Evolutionary conservation across 2,888 invertebrate genomes (phyloP), one percentile per base, ranked within the genome.

Genomic region (Agrochola lota): DNA sequence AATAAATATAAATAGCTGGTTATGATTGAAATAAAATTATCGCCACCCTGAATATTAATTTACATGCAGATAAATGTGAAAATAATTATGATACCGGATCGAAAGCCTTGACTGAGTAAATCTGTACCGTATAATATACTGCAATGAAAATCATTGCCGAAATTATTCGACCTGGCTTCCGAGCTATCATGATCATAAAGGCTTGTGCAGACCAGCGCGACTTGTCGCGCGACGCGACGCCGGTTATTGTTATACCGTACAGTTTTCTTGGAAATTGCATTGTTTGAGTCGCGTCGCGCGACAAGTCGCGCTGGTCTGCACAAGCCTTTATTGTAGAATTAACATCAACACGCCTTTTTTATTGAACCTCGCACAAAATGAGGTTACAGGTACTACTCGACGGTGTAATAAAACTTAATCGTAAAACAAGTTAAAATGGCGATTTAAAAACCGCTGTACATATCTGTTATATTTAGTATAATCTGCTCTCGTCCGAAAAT

Each of bases 311-410:
- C n/a, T n/a, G n/a, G n/a, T n/a, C n/a, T n/a, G n/a, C n/a, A n/a
- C n/a, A n/a, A n/a, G n/a, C n/a, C n/a, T n/a, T n/a, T 86, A 86
- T 77, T 84, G 80, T 77, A 81, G 85, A 81, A 73, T 85, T 82
- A 80, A 87, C 72, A 71, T 69, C 74, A 81, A 77, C 77, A 78
- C 80, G 64, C 79, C 77, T 79, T 85, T 78, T 86, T 84, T 77
- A 67, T 74, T 71, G 67, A 70, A 85, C 66, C 80, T 78, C 76
- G 67, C 62, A 81, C 66, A 71, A 69, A 82, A 81, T 71, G 79
- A 79, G 84, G 86, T 84, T 87, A 79, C 72, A 57, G 57, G 49
- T 70, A 57, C 69, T 57, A 40, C 73, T 79, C 76, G 69, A 63
- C 40, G n/a, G n/a, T 66, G 72, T 59, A 69, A 77, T 82, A 85